Percentiles rank a stretch among this genome's conserved stretches.
phyloP scores from a whole-genome alignment of 1,140 invertebrate species.

The Phymastichus coffea region DNA sequence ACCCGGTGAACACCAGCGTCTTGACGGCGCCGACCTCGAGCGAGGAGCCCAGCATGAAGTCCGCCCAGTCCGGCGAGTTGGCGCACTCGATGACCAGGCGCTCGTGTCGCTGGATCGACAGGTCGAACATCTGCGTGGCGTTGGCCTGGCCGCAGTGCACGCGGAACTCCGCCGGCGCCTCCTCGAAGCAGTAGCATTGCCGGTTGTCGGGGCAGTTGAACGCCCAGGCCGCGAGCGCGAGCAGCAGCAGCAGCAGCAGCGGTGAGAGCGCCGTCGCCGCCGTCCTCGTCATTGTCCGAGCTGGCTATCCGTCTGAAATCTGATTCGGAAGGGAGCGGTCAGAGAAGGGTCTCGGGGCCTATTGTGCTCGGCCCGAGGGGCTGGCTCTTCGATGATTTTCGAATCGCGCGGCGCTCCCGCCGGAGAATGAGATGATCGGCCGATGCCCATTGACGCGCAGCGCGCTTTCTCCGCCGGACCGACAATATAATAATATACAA shows the following conservation, averaged over 20 bases:
- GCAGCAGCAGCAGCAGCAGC: background rate
- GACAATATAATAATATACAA: too few species aligned
- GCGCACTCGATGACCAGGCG: conserved; percentile 14
- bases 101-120: conserved; percentile 1
- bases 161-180: background rate
- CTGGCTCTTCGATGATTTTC: too few species aligned
- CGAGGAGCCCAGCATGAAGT: conserved; percentile 12
- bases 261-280: too few species aligned
- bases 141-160: conserved; percentile 11
- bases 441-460: too few species aligned
- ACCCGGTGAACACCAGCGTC: conserved; percentile 5
- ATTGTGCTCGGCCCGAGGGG: too few species aligned
- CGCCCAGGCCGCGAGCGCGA: background rate
- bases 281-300: too few species aligned
- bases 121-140: conserved; percentile 1
- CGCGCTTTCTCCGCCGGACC: too few species aligned
- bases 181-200: conserved; percentile 22
- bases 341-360: too few species aligned
- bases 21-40: background rate
- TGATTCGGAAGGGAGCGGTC: too few species aligned
- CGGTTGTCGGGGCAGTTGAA: conserved; percentile 21
- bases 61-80: conserved; percentile 4
- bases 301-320: too few species aligned
- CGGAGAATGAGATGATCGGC: too few species aligned
- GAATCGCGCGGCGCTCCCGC: too few species aligned